Evolutionary conservation across 2,888 invertebrate genomes (phyloP).

Genomic region (Oscheius myriophilus): DNA sequence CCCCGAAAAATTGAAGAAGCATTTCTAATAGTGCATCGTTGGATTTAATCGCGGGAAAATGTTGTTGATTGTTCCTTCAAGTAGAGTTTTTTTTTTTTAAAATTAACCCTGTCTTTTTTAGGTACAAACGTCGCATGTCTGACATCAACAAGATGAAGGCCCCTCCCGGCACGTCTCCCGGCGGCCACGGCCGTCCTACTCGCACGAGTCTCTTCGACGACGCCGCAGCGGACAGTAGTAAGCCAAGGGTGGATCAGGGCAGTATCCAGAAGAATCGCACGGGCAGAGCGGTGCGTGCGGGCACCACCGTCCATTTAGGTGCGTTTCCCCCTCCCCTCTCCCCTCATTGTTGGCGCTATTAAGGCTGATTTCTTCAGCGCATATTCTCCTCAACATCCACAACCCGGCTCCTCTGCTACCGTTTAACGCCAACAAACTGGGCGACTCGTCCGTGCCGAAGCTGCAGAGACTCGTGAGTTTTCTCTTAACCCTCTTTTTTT

Average conservation of each 20-base stretch:
- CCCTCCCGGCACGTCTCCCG: neutral
- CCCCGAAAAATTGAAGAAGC: too few relatives aligned
- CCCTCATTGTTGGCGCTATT: neutral
- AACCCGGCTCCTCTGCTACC: slow-evolving; percentile 32
- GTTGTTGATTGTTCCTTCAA: too few relatives aligned
- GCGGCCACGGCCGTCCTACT: neutral
- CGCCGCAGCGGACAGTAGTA: neutral
- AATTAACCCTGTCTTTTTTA: neutral
- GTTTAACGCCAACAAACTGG: slow-evolving; percentile 22
- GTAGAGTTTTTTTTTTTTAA: neutral
- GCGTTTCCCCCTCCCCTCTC: neutral
- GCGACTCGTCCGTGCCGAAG: neutral
- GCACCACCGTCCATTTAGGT: slow-evolving; percentile 31
- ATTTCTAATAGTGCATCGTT: too few relatives aligned
- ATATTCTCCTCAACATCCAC: slow-evolving; percentile 36
- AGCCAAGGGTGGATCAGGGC: slow-evolving; percentile 8
- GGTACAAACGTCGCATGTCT: slow-evolving; percentile 28
- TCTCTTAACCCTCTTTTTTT: neutral
- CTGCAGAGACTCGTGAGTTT: slow-evolving; percentile 29
- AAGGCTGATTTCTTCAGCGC: slow-evolving; percentile 32
- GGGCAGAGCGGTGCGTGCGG: slow-evolving; percentile 20
- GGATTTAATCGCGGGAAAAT: too few relatives aligned
- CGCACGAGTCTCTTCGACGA: slow-evolving; percentile 29
- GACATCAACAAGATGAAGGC: slow-evolving; percentile 17
- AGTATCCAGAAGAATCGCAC: slow-evolving; percentile 31